Percentiles rank a stretch among this genome's conserved stretches.
Evolutionary conservation across 2,797 vertebrate species (phyloP).

Genomic region (Synaphobranchus kaupii): DNA sequence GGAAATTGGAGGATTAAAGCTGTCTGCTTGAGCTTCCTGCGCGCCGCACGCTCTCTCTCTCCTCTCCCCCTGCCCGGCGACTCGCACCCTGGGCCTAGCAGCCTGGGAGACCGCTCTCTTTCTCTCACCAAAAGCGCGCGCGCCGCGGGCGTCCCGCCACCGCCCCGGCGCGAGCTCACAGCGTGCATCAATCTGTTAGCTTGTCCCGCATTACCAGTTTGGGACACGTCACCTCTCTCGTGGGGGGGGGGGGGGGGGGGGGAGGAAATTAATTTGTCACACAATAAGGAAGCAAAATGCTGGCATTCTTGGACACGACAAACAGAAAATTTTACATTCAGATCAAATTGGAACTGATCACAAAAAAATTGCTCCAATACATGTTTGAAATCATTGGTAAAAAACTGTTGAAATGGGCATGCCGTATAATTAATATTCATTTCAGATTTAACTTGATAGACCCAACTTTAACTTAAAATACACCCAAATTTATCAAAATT

Average conservation of each 20-base stretch:
- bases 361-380: not conserved
- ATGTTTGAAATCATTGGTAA: not conserved
- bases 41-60: conserved; percentile 69
- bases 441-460: not conserved
- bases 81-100: conserved; percentile 50
- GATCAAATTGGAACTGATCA: not conserved
- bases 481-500: not conserved
- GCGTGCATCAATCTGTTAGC: conserved; percentile 53
- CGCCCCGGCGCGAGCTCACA: conserved; percentile 40
- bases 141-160: conserved; percentile 16
- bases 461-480: not conserved
- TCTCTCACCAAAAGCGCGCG: conserved; percentile 26
- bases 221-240: conserved; percentile 37
- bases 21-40: conserved; percentile 98
- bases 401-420: not conserved
- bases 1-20: conserved; percentile 99
- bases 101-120: conserved; percentile 31
- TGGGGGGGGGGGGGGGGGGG: conserved; percentile 37
- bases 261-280: conserved; percentile 44
- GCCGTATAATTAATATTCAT: not conserved
- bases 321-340: not conserved
- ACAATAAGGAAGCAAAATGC: not conserved
- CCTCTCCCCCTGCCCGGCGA: conserved; percentile 51
- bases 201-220: conserved; percentile 32
- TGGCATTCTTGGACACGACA: not conserved